Evolutionary conservation across 2,113 vertebrate genomes (phyloP), one percentile per base, ranked within the genome.

Genomic region (Panthera uncia): DNA sequence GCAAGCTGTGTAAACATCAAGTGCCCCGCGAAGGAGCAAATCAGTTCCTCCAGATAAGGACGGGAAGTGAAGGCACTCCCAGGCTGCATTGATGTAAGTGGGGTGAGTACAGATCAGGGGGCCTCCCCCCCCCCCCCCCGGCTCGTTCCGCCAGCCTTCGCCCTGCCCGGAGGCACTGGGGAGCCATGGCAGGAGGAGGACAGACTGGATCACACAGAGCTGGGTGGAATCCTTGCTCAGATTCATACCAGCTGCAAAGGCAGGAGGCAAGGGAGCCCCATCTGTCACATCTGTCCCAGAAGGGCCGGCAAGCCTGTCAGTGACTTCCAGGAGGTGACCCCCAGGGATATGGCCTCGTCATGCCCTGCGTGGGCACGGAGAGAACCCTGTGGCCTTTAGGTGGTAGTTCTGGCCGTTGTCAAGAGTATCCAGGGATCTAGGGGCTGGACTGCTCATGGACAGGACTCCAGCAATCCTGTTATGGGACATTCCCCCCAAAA

Each of bases 41-140:
- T 31, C 55, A 3, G 15, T 9, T 4, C 50, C 11, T 14, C 27
- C 12, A 4, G 33, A 4, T 3, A 0, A 1, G 41, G 16, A 14
- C 1, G 15, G 68, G 15, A 2, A 4, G 66, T 1, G 3, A 14
- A 68, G 36, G 45, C 4, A 1, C 21, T 36, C 25, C 71, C 4
- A 16, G 41, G 11, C 33, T 45, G 10, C 33, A 3, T 13, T 29
- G 16, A 23, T 4, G 11, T 2, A 2, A 19, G 29, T 0, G 3
- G 83, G 15, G 4, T 1, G 1, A 12, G 31, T 3, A 9, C 69
- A 33, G 36, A 7, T 13, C 11, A 29, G 15, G 6, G 63, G 55
- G 48, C n/a, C n/a, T n/a, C n/a, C 29, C 55, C 10, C 13, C 2
- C 19, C 6, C 57, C 10, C 2, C 18, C n/a, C 52, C 19, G 38